Conservation (phyloP, 2,797 vertebrate genomes). For the Diplodus puntazzo region DNA sequence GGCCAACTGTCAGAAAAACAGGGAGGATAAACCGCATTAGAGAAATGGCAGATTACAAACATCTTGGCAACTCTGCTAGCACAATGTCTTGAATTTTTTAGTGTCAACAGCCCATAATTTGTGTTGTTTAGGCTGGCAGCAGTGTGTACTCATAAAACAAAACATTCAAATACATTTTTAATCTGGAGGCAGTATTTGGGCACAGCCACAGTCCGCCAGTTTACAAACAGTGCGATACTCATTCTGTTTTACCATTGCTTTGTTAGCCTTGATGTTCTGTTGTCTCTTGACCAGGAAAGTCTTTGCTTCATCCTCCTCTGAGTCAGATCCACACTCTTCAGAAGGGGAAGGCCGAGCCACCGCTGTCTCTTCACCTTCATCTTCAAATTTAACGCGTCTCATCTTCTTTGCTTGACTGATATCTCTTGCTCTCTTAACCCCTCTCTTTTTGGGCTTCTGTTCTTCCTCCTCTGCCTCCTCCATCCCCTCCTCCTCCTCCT, state of each 20-base stretch:
- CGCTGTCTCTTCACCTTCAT: slow-evolving; percentile 50
- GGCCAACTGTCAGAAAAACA: slow-evolving; percentile 77
- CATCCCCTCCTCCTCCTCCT: slow-evolving; percentile 8
- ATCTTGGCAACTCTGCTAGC: not conserved
- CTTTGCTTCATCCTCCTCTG: slow-evolving; percentile 48
- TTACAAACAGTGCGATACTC: not conserved
- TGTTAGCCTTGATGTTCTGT: slow-evolving; percentile 86
- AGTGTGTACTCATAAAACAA: not conserved
- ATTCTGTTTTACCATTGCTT: slow-evolving; percentile 84
- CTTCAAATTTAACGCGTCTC: slow-evolving; percentile 51
- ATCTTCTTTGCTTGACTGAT: slow-evolving; percentile 21
- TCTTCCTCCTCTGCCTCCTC: slow-evolving; percentile 30
- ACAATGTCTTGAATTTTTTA: not conserved
- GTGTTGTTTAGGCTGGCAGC: not conserved
- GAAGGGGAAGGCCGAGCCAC: not conserved
- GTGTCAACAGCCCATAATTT: not conserved
- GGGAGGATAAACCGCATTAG: not conserved
- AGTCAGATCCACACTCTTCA: slow-evolving; percentile 52
- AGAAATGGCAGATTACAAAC: not conserved
- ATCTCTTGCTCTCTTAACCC: slow-evolving; percentile 4
- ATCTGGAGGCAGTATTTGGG: not conserved
- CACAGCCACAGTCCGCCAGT: not conserved
- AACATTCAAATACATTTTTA: not conserved
- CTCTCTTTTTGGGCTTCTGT: not conserved
- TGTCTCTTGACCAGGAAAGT: slow-evolving; percentile 83